These are phyloP conservation scores for Noctilio leporinus DNA, from an alignment of 2,113 vertebrate genomes.

Conservation along the genomic window DNA sequence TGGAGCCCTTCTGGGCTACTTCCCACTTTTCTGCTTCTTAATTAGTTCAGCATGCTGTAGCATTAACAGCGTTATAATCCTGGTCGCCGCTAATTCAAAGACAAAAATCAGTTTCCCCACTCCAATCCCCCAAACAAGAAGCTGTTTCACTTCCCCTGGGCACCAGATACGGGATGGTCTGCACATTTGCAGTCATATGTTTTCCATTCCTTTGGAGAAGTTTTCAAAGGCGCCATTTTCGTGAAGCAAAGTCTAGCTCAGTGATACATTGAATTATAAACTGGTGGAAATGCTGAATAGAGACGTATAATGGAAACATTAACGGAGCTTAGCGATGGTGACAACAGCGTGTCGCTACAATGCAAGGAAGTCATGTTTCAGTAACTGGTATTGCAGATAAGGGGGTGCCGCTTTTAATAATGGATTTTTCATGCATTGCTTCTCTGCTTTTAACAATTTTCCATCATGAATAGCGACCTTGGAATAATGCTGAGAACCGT, in stretches of 20 bases:
- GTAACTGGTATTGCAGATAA: conserved; percentile 69
- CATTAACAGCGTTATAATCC: conserved; percentile 57
- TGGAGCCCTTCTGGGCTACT: background rate
- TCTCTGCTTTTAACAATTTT: conserved; percentile 64
- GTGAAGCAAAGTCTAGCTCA: conserved; percentile 40
- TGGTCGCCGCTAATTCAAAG: conserved; percentile 60
- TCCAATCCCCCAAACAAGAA: conserved; percentile 42
- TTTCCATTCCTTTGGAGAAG: conserved; percentile 49
- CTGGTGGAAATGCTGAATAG: conserved; percentile 42
- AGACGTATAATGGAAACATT: conserved; percentile 54
- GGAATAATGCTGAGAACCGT: conserved; percentile 61
- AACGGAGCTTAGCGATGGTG: background rate
- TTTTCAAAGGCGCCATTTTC: conserved; percentile 47
- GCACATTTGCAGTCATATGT: conserved; percentile 9
- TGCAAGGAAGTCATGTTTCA: conserved; percentile 49
- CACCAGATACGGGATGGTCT: background rate
- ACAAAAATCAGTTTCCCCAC: conserved; percentile 56
- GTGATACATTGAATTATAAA: conserved; percentile 37
- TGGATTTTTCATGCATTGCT: conserved; percentile 63
- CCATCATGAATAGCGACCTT: conserved; percentile 59
- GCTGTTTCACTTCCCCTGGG: background rate
- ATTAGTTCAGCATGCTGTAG: conserved; percentile 53
- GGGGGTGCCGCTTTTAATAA: conserved; percentile 57
- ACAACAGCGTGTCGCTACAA: conserved; percentile 14
- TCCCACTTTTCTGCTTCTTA: conserved; percentile 34